phyloP scores from a whole-genome alignment of 2,888 invertebrate genomes.

The Drosophila longiperda region DNA sequence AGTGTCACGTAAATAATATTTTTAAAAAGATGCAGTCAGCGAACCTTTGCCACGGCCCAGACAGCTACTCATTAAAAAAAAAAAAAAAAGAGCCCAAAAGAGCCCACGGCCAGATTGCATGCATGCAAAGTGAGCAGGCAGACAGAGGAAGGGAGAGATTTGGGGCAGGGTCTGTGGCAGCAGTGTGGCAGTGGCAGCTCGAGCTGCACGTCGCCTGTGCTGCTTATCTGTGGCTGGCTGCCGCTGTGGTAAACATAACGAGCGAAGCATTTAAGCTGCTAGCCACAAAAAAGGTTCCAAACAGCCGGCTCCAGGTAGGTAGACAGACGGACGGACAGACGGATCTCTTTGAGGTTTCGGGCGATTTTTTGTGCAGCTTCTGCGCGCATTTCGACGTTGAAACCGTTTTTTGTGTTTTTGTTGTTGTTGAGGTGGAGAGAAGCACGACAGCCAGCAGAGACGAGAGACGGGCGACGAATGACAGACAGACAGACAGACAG shows the following conservation, averaged over 20 bases:
- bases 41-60: constrained; percentile 16
- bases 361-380: constrained; percentile 75
- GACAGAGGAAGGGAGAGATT: neutral
- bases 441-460: constrained; percentile 2
- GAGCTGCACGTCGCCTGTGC: constrained; percentile 36
- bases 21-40: constrained; percentile 74
- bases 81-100: constrained; percentile 24
- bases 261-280: constrained; percentile 69
- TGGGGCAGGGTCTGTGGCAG: constrained; percentile 8
- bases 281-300: constrained; percentile 55
- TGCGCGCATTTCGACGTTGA: constrained; percentile 65
- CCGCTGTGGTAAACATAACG: constrained; percentile 59
- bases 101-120: constrained; percentile 19
- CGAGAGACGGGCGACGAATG: constrained; percentile 3
- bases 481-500: constrained; percentile 1
- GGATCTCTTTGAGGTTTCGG: constrained; percentile 43
- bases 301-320: constrained; percentile 29
- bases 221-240: constrained; percentile 38
- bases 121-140: constrained; percentile 61
- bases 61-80: constrained; percentile 60
- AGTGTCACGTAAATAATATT: constrained; percentile 82
- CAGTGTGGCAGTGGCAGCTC: constrained; percentile 8
- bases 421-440: constrained; percentile 7
- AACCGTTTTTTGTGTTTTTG: constrained; percentile 23
- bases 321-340: constrained; percentile 18